These are phyloP conservation scores for Alligator sinensis DNA, from an alignment of 2,113 vertebrate species.

Conservation along the genomic window DNA sequence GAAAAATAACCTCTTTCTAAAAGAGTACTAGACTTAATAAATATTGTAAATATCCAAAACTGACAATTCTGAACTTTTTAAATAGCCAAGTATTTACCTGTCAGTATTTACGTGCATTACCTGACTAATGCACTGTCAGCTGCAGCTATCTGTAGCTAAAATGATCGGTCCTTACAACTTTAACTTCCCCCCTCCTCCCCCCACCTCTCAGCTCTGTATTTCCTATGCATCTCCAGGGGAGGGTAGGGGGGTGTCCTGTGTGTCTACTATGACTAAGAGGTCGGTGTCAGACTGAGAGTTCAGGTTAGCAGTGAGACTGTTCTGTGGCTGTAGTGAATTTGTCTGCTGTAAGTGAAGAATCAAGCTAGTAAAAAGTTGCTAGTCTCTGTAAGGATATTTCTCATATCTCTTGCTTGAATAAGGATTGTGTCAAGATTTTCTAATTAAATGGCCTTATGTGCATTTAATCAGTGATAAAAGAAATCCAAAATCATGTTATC, in stretches of 20 bases:
- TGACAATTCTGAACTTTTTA: neutral
- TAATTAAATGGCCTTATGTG: neutral
- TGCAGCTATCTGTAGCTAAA: neutral
- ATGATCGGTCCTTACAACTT: neutral
- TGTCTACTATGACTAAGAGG: neutral
- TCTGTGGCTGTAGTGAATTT: neutral
- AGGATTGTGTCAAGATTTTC: neutral
- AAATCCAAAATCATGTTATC: neutral
- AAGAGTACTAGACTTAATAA: neutral
- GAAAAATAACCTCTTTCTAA: slow-evolving; percentile 20
- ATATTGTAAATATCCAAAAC: neutral
- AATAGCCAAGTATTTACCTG: neutral
- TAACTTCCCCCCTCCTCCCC: too few species aligned
- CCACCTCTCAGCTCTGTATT: neutral
- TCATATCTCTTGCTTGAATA: neutral
- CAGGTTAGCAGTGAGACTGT: neutral
- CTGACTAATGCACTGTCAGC: neutral
- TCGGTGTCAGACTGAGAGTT: neutral
- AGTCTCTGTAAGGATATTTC: fast-evolving
- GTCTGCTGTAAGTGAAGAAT: neutral
- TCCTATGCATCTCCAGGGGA: neutral
- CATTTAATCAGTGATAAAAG: neutral
- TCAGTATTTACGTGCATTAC: neutral
- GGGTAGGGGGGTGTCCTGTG: neutral
- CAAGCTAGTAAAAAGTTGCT: neutral